Evolutionary conservation across 2,888 invertebrate genomes (phyloP), one percentile per base, ranked within the genome.

Genomic region (Helleia helle): DNA sequence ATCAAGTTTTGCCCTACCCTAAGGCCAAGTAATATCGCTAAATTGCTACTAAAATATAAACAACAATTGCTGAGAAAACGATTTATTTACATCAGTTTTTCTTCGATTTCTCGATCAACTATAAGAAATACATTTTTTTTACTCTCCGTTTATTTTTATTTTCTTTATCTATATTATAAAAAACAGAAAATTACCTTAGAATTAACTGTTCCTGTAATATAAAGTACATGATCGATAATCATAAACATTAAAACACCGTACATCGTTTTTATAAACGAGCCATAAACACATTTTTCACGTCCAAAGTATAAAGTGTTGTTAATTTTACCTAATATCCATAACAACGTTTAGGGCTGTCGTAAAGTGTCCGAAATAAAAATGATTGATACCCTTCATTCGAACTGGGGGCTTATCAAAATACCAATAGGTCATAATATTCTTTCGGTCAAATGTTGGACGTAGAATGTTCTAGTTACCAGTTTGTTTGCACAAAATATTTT

Each of bases 231-330:
- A n/a, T n/a, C 18, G 29, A 13, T 37, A 27, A 40, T 15, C 37
- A 38, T 18, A 18, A 18, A 18, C 18, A 18, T 36, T 40, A 41
- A 44, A 52, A 31, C 44, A 40, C 46, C 54, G 55, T 50, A 55
- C 56, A 54, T 48, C 51, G 49, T 54, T 54, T 50, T 52, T 58
- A 57, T 56, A 63, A 60, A 71, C 63, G 62, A 59, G 68, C 66
- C 52, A 55, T 57, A 57, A 53, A 49, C 56, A 64, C 71, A 74
- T 73, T 74, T 65, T 77, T 65, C 61, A 57, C 62, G 74, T 77
- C 74, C 71, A 70, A 72, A 77, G 71, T 74, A 68, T 65, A 71
- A 76, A 75, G 71, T 72, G 77, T 66, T 75, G 76, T 80, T 80
- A 75, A 81, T 80, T 77, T 70, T 59, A 62, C 64, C 75, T 79